Base-by-base conservation (phyloP, 2,888 invertebrate species). In the Agrochola macilenta region DNA sequence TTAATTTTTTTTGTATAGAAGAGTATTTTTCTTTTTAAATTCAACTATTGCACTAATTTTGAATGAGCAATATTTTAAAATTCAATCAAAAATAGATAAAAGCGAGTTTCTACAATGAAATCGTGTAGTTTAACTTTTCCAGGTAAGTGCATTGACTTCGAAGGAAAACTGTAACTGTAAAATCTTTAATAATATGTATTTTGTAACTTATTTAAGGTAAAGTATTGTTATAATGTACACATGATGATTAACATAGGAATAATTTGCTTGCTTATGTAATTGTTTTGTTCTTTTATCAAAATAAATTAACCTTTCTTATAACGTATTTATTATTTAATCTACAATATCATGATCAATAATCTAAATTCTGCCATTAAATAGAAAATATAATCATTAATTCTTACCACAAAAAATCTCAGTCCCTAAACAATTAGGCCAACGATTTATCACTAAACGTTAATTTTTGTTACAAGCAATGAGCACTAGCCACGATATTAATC, bases 401-500 rank as follows among this genome's bases (percentile, higher is more conserved):
- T 5, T 12, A 3, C 14, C 0, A 66, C 5, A 2, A 35, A 69
- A 23, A 26, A 46, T 11, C 7, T 57, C n/a, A 39, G 0, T 52
- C 26, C 35, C 23, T 5, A 30, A 75, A 63, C 63, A 81, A 74
- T 74, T 69, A 52, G 23, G 14, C 1, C 49, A 83, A 74, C 63
- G 76, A 87, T 83, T 83, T 76, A 83, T 85, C 70, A 76, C 49
- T 71, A 82, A 85, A 73, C 70, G 76, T 82, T 79, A 85, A 88
- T 88, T 88, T 88, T 88, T 88, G 84, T 81, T 84, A 85, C 82
- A 85, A 81, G 78, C 76, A 82, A 82, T 76, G 80, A 88, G 88
- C 89, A 84, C 79, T 87, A 83, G 79, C 85, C 79, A 84, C 76
- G 85, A 88, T 94, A 95, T 95, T 95, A 95, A 95, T 95, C 93